These are phyloP conservation scores for Rhagoletis zephyria DNA, from an alignment of 1,140 invertebrate genomes.

Conservation along the genomic window DNA sequence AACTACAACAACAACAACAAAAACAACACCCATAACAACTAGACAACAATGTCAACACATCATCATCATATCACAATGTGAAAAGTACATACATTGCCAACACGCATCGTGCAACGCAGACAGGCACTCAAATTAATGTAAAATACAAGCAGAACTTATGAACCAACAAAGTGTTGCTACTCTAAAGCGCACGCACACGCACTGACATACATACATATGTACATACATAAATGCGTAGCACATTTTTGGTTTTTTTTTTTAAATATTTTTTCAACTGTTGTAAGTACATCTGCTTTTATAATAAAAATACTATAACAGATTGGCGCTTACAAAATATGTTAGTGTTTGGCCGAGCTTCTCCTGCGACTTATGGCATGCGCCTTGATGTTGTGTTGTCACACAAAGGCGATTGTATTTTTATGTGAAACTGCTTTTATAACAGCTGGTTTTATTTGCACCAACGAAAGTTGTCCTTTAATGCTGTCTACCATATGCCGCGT, in stretches of 20 bases:
- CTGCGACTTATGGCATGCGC: no score
- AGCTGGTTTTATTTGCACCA: not conserved
- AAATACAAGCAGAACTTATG: slow-evolving; percentile 2
- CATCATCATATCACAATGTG: not conserved
- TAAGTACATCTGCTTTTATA: not conserved
- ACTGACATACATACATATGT: not conserved
- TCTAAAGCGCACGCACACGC: not conserved
- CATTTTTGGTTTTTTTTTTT: no score
- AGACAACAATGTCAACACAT: not conserved
- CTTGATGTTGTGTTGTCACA: no score
- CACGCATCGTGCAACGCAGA: not conserved
- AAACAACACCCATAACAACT: not conserved
- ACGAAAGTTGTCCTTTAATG: not conserved
- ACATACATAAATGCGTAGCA: not conserved
- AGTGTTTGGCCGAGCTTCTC: no score
- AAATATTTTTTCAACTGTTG: no score
- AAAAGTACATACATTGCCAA: not conserved
- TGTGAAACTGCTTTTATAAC: not conserved
- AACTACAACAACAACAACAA: not conserved
- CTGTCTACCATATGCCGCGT: not conserved
- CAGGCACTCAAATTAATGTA: not conserved
- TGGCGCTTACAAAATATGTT: no score
- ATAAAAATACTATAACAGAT: no score
- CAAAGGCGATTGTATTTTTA: not conserved
- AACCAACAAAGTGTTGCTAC: not conserved